These are phyloP conservation scores for Oncorhynchus masou DNA, from an alignment of 2,113 vertebrate genomes.

Conservation along the genomic window DNA sequence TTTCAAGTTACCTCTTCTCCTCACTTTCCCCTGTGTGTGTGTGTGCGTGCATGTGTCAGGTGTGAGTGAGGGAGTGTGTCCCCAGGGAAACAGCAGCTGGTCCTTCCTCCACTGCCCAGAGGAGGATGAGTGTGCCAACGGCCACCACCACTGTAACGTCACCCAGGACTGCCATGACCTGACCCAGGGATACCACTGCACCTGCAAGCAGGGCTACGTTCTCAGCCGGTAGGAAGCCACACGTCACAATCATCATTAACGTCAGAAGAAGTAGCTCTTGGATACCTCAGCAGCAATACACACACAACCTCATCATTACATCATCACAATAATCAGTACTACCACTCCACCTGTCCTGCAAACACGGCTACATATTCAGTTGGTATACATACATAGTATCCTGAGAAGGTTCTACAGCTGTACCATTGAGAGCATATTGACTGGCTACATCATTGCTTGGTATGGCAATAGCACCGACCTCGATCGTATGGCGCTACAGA, in stretches of 20 bases:
- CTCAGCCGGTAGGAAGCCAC: constrained; percentile 77
- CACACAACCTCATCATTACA: neutral
- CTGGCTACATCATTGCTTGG: too few species aligned
- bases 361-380: too few species aligned
- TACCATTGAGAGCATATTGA: too few species aligned
- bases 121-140: constrained; percentile 87
- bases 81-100: constrained; percentile 79
- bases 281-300: neutral
- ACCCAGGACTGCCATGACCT: constrained; percentile 88
- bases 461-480: too few species aligned
- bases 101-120: constrained; percentile 88
- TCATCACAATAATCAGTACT: neutral
- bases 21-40: neutral
- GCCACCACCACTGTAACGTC: constrained; percentile 88
- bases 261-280: neutral
- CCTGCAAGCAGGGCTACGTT: constrained; percentile 86
- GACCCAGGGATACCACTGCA: constrained; percentile 82
- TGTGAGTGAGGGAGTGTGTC: constrained; percentile 65
- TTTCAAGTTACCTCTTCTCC: neutral
- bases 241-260: too few species aligned
- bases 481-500: too few species aligned
- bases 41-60: constrained; percentile 45
- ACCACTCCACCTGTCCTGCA: too few species aligned
- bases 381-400: neutral
- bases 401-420: too few species aligned